A percentile compares a stretch with the other conserved stretches of the same genome.
Conservation (phyloP, 2,797 vertebrate species). For the Loriculus beryllinus region DNA sequence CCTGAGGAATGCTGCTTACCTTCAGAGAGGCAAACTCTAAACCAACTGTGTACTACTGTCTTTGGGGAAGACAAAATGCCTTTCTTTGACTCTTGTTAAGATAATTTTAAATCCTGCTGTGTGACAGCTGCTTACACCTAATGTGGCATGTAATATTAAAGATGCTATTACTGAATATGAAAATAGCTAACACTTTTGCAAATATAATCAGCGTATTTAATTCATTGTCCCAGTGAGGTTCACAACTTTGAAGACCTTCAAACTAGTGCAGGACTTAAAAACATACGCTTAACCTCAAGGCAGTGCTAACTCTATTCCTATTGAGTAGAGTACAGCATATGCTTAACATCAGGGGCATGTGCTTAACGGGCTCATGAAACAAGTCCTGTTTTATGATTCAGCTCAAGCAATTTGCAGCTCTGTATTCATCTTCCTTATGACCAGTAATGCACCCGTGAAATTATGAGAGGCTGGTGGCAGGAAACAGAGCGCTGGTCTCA, state of each 20-base stretch:
- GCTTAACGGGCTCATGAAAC: slow-evolving; percentile 13
- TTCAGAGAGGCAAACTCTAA: not conserved
- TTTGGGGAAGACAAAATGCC: not conserved
- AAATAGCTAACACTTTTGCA: not conserved
- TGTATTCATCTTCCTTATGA: not conserved
- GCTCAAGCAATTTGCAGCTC: not conserved
- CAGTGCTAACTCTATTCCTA: not conserved
- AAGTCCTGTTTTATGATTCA: not conserved
- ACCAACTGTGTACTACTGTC: not conserved
- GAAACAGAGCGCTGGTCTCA: not conserved
- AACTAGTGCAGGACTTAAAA: not conserved
- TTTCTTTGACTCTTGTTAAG: not conserved
- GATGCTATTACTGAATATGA: not conserved
- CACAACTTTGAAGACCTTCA: not conserved
- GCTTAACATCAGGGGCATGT: not conserved
- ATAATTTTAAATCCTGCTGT: not conserved
- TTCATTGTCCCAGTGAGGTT: slow-evolving; percentile 13
- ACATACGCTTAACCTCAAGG: not conserved
- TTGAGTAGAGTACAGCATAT: not conserved
- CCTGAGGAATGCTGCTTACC: not conserved
- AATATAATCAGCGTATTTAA: not conserved
- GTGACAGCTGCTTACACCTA: not conserved
- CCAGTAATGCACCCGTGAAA: accelerated
- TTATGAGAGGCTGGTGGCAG: not conserved
- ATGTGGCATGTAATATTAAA: not conserved